These are phyloP conservation scores for Paguma larvata DNA, from an alignment of 2,797 vertebrate species.

Conservation along the genomic window DNA sequence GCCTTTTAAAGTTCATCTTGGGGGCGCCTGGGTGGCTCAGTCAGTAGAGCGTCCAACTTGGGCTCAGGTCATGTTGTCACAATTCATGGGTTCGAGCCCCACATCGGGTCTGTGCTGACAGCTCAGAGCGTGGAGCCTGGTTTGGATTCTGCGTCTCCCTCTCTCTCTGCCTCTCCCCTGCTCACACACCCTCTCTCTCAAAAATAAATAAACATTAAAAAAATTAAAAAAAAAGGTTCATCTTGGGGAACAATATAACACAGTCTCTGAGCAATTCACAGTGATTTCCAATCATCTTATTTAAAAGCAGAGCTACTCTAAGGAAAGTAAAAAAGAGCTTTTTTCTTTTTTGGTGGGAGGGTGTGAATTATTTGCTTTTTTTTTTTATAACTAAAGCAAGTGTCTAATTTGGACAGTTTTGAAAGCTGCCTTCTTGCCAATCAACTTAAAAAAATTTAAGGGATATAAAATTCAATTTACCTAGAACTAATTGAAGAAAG, in stretches of 20 bases:
- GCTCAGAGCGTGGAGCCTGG: too few species aligned
- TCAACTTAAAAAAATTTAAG: constrained; percentile 42
- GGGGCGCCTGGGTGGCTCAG: neutral
- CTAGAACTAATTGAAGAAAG: constrained; percentile 42
- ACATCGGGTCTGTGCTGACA: too few species aligned
- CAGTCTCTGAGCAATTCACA: constrained; percentile 53
- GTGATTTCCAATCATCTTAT: constrained; percentile 69
- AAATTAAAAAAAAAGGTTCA: constrained; percentile 49
- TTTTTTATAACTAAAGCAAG: neutral
- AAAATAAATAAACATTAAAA: too few species aligned
- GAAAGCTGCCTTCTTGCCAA: constrained; percentile 57
- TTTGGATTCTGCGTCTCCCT: too few species aligned
- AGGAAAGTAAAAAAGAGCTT: constrained; percentile 42
- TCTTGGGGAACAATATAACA: constrained; percentile 65
- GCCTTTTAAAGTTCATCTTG: constrained; percentile 68
- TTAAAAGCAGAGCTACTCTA: constrained; percentile 58
- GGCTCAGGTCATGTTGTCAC: too few species aligned
- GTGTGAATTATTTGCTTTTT: constrained; percentile 55
- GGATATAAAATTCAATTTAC: constrained; percentile 49
- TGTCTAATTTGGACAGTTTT: constrained; percentile 50
- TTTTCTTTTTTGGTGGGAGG: neutral
- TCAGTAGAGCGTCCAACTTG: too few species aligned
- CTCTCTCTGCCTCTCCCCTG: too few species aligned
- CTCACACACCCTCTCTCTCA: too few species aligned
- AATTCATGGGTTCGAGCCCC: too few species aligned